Evolutionary conservation across 2,113 vertebrate genomes (phyloP), one percentile per base, ranked within the genome.

Genomic region (Mastomys coucha): DNA sequence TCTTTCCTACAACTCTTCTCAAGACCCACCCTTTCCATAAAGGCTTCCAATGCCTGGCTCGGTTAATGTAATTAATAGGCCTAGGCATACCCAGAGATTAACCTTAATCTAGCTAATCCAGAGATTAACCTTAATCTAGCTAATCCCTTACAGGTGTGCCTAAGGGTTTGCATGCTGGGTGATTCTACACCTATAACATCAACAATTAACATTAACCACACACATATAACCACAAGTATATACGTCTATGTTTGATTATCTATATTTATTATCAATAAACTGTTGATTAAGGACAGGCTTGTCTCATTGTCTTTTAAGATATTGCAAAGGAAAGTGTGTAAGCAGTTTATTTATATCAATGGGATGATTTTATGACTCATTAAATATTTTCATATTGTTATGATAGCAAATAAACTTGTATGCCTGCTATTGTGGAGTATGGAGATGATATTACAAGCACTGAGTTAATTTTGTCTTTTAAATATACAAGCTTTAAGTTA

Each of bases 381-480:
- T 73, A 56, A 81, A 67, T 95, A 39, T 93, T 81, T 92, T 92
- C 85, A 36, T 28, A 86, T 81, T 88, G 84, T 91, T 88, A 53
- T 63, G 26, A 89, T 49, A 80, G 63, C 51, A 93, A 91, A 33
- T 6, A 86, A 14, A 12, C 11, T 45, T 89, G n/a, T 9, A 75
- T 28, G 24, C 8, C 45, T 95, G n/a, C 39, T 88, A 56, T 63
- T 67, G 63, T 70, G 51, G 33, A 91, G 17, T 60, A 60, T 24
- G 11, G 75, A 89, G 36, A 72, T 63, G 58, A 75, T 39, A 67
- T 75, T 70, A 76, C 14, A 8, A 81, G 22, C 33, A 49, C 31
- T 70, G 14, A 91, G 77, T 85, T 95, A 67, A 2, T 45, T 92
- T 72, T 45, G 51, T 76, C 88, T 90, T 95, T 88, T 73, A 53